Base-by-base conservation (phyloP, 1,140 invertebrate genomes). In the Oryctes rhinoceros region DNA sequence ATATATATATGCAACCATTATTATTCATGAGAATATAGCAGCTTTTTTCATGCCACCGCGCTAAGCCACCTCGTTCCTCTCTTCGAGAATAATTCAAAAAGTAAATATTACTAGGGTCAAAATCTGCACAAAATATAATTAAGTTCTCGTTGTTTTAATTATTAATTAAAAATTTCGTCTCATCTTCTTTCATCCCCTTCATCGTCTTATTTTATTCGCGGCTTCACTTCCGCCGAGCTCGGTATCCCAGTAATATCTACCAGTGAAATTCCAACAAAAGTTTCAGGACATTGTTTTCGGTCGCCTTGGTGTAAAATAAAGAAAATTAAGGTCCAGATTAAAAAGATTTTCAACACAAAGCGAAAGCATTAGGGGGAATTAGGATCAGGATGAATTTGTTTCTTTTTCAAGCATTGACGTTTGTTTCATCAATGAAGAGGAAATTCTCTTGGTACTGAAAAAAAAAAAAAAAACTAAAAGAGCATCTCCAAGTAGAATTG, bases 111-210 rank as follows among this genome's bases (percentile, higher is more conserved):
- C 35, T 13, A 30, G 65, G 65, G 65, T 71, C 65, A 71, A 35
- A 71, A 71, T 71, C 65, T 24, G 65, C 65, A 71, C 65, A 35
- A 71, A 71, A 71, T 71, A 71, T 71, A 71, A 71, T 71, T 71
- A 71, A 71, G 65, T 71, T 71, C 65, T 71, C 65, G 65, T 71
- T 71, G 65, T 71, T 71, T 71, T 71, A 71, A 71, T 71, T 71
- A 71, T 71, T 71, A 71, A 71, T 71, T 71, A 71, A 71, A 71
- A 71, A 71, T 71, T 71, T 71, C 18, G 65, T 24, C 65, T 71
- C 65, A 71, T 71, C 65, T 71, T 71, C 24, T 15, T 71, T 35
- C 65, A 24, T 71, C 15, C 18, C 15, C 65, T 71, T 71, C 20
- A 30, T 71, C 24, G 24, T 37, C 65, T 71, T 71, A 71, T 71